Percentiles rank a stretch among this genome's conserved stretches.
phyloP scores from a whole-genome alignment of 2,797 vertebrate species.

The Argya squamiceps region DNA sequence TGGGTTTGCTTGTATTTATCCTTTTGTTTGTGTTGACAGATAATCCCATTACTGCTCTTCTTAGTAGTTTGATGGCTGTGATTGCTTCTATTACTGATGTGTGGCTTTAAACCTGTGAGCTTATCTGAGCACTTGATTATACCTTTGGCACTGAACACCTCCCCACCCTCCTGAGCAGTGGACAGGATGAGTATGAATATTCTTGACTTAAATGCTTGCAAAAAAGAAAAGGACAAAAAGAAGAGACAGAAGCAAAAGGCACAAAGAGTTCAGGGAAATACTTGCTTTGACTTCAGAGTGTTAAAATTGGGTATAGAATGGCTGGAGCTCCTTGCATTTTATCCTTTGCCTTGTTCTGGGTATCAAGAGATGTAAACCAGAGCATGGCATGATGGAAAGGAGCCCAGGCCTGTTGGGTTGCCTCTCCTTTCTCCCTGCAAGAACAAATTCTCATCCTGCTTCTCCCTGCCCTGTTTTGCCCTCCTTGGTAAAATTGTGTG shows the following conservation, averaged over 20 bases:
- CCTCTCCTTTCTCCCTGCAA: background rate
- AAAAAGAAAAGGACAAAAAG: background rate
- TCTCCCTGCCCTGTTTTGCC: background rate
- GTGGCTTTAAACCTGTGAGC: conserved; percentile 25
- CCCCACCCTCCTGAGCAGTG: background rate
- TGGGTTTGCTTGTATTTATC: conserved; percentile 53
- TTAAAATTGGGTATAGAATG: background rate
- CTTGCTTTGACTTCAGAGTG: background rate
- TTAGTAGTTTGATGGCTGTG: conserved; percentile 26
- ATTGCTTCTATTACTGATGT: conserved; percentile 46
- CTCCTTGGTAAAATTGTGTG: background rate
- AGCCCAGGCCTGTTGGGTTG: background rate
- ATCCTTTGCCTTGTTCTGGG: background rate
- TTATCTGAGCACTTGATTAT: conserved; percentile 23
- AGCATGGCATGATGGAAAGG: background rate
- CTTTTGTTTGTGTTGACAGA: conserved; percentile 65
- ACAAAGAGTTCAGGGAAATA: background rate
- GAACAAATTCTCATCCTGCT: background rate
- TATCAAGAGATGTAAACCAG: background rate
- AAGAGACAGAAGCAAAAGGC: background rate
- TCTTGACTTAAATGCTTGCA: background rate
- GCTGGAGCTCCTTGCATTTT: background rate
- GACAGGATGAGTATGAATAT: background rate
- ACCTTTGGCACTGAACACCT: background rate
- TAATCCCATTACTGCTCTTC: conserved; percentile 61